Conservation (phyloP, 2,113 vertebrate genomes). For the Solenodon paradoxus region DNA sequence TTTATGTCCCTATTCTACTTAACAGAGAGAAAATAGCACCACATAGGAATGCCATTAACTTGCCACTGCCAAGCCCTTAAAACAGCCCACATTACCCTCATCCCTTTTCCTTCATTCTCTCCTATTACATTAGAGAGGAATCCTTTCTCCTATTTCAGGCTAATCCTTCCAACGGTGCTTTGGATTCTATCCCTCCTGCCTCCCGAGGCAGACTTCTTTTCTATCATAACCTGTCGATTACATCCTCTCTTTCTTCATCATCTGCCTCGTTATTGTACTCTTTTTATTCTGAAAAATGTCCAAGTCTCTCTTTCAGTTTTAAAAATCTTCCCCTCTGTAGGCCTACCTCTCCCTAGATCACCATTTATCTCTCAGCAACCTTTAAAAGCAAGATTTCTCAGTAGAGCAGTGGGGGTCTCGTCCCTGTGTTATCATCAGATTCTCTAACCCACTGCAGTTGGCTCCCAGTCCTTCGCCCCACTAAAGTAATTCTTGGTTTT, state of each 20-base stretch:
- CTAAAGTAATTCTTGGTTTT: not conserved
- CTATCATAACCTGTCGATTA: not conserved
- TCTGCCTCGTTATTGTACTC: not conserved
- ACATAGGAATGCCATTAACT: not conserved
- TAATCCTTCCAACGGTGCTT: not conserved
- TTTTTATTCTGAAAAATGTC: not conserved
- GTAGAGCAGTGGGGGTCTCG: not conserved
- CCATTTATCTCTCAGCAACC: not conserved
- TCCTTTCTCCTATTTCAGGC: not conserved
- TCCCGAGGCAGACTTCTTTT: not conserved
- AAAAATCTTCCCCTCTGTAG: not conserved
- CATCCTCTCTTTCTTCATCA: not conserved
- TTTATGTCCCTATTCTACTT: not conserved
- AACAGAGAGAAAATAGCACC: not conserved
- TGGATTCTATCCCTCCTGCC: not conserved
- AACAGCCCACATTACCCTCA: not conserved
- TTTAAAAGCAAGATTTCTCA: not conserved
- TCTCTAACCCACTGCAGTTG: not conserved
- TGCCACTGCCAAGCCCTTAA: not conserved
- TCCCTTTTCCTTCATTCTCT: not conserved
- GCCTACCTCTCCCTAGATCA: not conserved
- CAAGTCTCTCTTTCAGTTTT: not conserved
- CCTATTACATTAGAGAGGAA: not conserved
- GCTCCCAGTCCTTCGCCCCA: too few species aligned
- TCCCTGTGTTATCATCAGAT: not conserved